These are phyloP conservation scores for Aporophyla nigra DNA, from an alignment of 2,888 invertebrate species.

Conservation along the genomic window DNA sequence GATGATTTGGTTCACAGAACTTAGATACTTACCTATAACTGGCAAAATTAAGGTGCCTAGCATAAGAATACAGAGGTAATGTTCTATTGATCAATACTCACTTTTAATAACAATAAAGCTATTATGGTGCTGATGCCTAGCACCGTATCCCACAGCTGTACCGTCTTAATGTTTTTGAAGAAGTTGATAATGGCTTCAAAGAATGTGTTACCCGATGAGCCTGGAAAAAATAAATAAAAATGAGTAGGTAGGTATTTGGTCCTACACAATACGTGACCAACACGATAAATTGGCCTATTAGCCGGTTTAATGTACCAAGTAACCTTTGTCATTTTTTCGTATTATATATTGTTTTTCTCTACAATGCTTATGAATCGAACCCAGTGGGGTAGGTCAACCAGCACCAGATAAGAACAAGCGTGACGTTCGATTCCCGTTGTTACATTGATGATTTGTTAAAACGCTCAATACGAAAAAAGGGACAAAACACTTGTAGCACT, in stretches of 20 bases:
- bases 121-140: slow-evolving; percentile 92
- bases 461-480: too few species aligned
- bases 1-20: neutral
- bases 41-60: neutral
- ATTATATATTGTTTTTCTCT: too few species aligned
- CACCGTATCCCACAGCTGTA: slow-evolving; percentile 92
- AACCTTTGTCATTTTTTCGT: too few species aligned
- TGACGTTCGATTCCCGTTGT: too few species aligned
- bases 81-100: slow-evolving; percentile 62
- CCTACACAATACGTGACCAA: neutral
- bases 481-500: too few species aligned
- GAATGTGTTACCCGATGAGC: slow-evolving; percentile 91
- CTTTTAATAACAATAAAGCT: slow-evolving; percentile 91
- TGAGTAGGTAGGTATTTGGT: neutral
- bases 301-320: too few species aligned
- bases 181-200: slow-evolving; percentile 92
- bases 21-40: neutral
- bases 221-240: slow-evolving; percentile 67
- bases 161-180: slow-evolving; percentile 91
- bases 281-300: neutral
- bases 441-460: too few species aligned
- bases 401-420: too few species aligned
- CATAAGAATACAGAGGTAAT: neutral
- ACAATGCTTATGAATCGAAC: too few species aligned
- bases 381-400: too few species aligned